Base-by-base conservation (phyloP, 2,797 vertebrate genomes). In the Pangasius krempfi region DNA sequence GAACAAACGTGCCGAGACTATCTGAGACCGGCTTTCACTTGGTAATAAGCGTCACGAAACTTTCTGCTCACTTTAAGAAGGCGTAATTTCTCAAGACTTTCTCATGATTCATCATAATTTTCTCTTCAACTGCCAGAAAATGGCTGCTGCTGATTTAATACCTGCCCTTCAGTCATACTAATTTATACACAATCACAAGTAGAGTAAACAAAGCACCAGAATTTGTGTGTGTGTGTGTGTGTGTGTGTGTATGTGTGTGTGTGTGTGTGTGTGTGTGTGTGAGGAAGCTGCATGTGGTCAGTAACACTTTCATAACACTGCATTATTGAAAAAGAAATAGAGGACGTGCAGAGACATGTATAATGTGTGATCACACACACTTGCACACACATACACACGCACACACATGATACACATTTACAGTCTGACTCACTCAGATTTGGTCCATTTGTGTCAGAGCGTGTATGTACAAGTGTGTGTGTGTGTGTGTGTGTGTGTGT, bases 221-320 rank as follows among this genome's bases (percentile, higher is more conserved):
- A 13, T 13, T 54, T 37, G 68, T 72, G 68, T 72, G 68, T 72
- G 68, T 70, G 68, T 66, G n/a, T 66, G 64, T 66, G 64, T 68
- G 64, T 27, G 62, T 64, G 62, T 64, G 62, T 68, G 64, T 70
- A 33, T 70, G 68, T 70, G 68, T 30, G 64, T 68, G 64, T 68
- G 64, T 66, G 30, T 70, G 66, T 33, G 66, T 70, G 66, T 70
- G 68, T 70, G 66, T 70, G 66, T 70, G 66, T 70, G 66, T 37
- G 66, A 30, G 64, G 12, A 16, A 68, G 64, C n/a, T 68, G 64
- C 64, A 68, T 30, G 64, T 33, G 64, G 64, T 30, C n/a, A 68
- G n/a, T 70, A 5, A 70, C 66, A 70, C 30, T 18, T 70, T 18
- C 33, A 70, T 70, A 70, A 70, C n/a, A 33, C 64, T 30, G 64